Evolutionary conservation across 2,113 vertebrate genomes (phyloP), one percentile per base, ranked within the genome.

Genomic region (Ochotona princeps): DNA sequence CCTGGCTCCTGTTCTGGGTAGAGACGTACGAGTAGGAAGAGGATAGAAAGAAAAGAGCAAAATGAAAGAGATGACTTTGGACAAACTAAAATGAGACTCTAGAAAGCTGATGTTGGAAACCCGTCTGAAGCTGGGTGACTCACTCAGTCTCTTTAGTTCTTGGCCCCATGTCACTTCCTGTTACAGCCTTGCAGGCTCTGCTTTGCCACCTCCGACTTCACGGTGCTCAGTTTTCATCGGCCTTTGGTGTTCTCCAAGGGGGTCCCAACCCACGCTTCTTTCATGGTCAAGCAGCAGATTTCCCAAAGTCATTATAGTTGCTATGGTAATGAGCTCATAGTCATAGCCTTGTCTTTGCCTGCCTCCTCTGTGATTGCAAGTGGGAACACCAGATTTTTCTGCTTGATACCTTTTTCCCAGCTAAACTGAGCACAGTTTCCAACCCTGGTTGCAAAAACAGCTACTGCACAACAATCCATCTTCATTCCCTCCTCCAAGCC

Each of bases 401-500:
- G n/a, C 51, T 26, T 5, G 35, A 10, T 20, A 11, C 60, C 51
- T 66, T 97, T 92, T 85, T 21, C 78, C 73, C 20, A 32, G 32
- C 35, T 17, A 94, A 81, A 87, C 60, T 70, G 90, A 97, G 32
- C 73, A 91, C 81, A 47, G 18, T 93, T 70, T 8, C 4, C 54
- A 89, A 65, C 8, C 49, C 76, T 57, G 61, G 3, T 11, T 87
- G 60, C 85, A 89, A 95, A 96, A 88, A 70, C 9, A 25, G 65
- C 80, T 93, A 8, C 15, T 87, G 51, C 5, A 81, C 91, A 26
- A 89, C 97, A 95, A 67, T 93, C 72, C 17, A 32, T 92, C 82
- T 73, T 21, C 63, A 44, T 76, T 61, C 81, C 69, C 44, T 70
- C 78, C 21, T 83, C 74, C 81, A 32, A 8, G 17, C 35, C 20